A percentile compares a stretch with the other conserved stretches of the same genome.
Evolutionary conservation across 2,888 invertebrate species (phyloP).

Genomic region (Xiphydria camelus): DNA sequence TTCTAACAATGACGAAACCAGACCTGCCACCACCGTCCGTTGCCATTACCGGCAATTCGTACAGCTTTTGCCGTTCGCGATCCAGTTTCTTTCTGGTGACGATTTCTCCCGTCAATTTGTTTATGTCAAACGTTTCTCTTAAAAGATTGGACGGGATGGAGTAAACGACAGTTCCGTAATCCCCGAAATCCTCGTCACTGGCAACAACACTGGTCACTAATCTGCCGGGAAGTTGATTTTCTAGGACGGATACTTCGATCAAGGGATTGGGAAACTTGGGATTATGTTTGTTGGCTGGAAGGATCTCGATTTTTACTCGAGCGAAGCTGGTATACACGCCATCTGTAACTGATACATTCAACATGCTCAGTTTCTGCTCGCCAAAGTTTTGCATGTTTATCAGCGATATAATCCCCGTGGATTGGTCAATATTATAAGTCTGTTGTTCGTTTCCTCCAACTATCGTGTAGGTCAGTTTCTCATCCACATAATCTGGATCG

Average conservation of each 20-base stretch:
- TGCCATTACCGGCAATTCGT: conserved; percentile 80
- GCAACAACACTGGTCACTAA: conserved; percentile 77
- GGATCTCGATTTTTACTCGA: conserved; percentile 75
- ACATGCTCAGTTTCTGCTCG: conserved; percentile 66
- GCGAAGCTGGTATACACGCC: conserved; percentile 92
- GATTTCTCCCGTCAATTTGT: conserved; percentile 72
- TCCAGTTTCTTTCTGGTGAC: conserved; percentile 73
- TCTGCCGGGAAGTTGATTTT: conserved; percentile 79
- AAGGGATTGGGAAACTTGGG: conserved; percentile 79
- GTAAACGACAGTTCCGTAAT: conserved; percentile 75
- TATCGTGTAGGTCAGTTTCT: conserved; percentile 78
- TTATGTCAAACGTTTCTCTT: conserved; percentile 74
- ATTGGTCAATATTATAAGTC: conserved; percentile 69
- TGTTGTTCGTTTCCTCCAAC: conserved; percentile 80
- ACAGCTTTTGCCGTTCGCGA: conserved; percentile 70
- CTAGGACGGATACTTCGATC: conserved; percentile 78
- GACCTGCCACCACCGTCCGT: conserved; percentile 80
- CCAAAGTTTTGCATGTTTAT: conserved; percentile 77
- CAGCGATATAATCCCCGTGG: conserved; percentile 68
- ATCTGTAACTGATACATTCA: conserved; percentile 94
- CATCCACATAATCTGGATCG: conserved; percentile 84
- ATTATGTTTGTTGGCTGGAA: conserved; percentile 77
- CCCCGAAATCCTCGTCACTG: conserved; percentile 79
- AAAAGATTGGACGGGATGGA: conserved; percentile 76
- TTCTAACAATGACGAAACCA: conserved; percentile 75